Evolutionary conservation across 2,888 invertebrate species (phyloP).

Genomic region (Athripsodes cinereus): DNA sequence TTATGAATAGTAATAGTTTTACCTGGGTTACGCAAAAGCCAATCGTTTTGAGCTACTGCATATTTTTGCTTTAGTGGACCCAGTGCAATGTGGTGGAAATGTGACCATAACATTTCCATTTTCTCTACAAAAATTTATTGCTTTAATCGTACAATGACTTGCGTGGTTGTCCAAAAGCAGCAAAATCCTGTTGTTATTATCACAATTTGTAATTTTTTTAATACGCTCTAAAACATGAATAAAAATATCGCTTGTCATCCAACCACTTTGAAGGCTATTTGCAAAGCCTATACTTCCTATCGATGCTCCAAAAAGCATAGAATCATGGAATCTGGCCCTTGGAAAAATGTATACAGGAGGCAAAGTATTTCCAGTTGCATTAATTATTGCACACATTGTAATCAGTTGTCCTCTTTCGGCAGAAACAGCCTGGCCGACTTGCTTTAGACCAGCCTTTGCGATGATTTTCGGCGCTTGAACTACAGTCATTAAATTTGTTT

Average conservation of each 20-base stretch:
- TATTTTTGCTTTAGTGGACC: not conserved
- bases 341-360: not conserved
- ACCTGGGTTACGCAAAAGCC: not conserved
- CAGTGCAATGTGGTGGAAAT: not conserved
- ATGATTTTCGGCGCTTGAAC: not conserved
- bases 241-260: not conserved
- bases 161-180: not conserved
- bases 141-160: not conserved
- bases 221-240: not conserved
- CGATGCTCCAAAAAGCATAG: not conserved
- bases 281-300: too few species aligned
- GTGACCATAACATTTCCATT: not conserved
- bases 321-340: not conserved
- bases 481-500: not conserved
- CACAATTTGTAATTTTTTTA: not conserved
- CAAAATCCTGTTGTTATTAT: not conserved
- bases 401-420: constrained; percentile 1
- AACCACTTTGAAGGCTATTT: not conserved
- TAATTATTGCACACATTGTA: not conserved
- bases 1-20: not conserved
- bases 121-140: not conserved
- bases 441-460: not conserved
- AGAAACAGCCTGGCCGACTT: not conserved
- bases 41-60: not conserved
- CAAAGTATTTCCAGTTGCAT: not conserved